Conservation (phyloP, 2,113 vertebrate species). For the Dermatemys mawii region DNA sequence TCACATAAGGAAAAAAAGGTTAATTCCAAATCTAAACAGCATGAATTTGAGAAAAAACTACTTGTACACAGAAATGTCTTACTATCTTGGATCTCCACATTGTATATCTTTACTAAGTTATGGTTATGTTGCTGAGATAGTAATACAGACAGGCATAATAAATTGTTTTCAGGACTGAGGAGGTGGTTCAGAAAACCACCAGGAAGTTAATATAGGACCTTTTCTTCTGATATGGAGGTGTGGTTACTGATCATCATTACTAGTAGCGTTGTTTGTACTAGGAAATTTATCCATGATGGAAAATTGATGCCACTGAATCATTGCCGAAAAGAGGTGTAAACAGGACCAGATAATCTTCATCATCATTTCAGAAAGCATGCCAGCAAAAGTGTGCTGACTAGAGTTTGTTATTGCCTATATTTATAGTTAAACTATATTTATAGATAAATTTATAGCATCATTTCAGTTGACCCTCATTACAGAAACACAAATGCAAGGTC, state of each 20-base stretch:
- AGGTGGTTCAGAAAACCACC: background rate
- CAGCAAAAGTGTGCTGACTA: background rate
- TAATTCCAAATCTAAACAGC: background rate
- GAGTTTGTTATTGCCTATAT: background rate
- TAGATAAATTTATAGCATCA: background rate
- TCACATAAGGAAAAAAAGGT: background rate
- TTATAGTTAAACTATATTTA: too few relatives aligned
- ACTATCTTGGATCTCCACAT: background rate
- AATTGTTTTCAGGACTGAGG: conserved; percentile 11
- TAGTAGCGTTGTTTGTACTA: background rate
- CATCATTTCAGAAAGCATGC: background rate
- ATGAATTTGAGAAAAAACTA: conserved; percentile 14
- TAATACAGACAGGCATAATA: background rate
- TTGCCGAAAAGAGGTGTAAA: background rate
- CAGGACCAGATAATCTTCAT: background rate
- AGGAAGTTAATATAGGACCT: background rate
- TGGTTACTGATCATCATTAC: background rate
- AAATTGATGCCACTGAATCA: background rate
- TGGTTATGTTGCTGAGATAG: background rate
- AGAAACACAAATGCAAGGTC: background rate
- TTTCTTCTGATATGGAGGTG: background rate
- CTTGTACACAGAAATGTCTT: conserved; percentile 17
- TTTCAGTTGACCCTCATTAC: background rate
- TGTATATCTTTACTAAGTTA: background rate
- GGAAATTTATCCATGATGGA: background rate